phyloP scores from a whole-genome alignment of 2,113 vertebrate genomes.

The Tor tambroides region DNA sequence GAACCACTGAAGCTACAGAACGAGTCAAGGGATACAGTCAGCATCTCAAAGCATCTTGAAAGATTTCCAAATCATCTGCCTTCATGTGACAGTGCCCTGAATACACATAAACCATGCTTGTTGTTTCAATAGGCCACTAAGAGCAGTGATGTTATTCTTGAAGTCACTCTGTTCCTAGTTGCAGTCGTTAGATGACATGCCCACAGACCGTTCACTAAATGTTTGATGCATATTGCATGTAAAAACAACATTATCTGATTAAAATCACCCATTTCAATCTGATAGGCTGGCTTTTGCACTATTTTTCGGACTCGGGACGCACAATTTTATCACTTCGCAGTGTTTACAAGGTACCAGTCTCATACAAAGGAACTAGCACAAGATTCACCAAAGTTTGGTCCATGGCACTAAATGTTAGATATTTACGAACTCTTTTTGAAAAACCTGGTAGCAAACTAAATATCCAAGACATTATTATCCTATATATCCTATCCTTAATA shows the following conservation, averaged over 20 bases:
- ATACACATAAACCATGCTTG: background rate
- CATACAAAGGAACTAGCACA: background rate
- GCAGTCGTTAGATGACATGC: background rate
- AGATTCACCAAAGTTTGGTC: background rate
- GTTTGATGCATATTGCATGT: background rate
- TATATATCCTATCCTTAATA: background rate
- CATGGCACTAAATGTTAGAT: background rate
- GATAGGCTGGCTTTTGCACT: background rate
- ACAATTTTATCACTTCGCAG: background rate
- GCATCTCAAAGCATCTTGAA: constrained; percentile 8
- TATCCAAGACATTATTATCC: background rate
- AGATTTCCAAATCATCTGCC: background rate
- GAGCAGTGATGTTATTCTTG: background rate
- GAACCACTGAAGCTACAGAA: background rate
- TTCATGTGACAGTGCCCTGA: background rate
- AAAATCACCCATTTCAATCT: background rate
- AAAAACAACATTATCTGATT: background rate
- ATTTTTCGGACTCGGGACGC: background rate
- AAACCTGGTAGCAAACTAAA: background rate
- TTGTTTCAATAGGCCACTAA: background rate
- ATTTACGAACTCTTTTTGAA: background rate
- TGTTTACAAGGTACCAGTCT: background rate
- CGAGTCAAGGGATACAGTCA: background rate
- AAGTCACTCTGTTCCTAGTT: background rate
- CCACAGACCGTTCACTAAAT: background rate